Evolutionary conservation across 2,797 vertebrate species (phyloP).

Genomic region (Hipposideros larvatus): DNA sequence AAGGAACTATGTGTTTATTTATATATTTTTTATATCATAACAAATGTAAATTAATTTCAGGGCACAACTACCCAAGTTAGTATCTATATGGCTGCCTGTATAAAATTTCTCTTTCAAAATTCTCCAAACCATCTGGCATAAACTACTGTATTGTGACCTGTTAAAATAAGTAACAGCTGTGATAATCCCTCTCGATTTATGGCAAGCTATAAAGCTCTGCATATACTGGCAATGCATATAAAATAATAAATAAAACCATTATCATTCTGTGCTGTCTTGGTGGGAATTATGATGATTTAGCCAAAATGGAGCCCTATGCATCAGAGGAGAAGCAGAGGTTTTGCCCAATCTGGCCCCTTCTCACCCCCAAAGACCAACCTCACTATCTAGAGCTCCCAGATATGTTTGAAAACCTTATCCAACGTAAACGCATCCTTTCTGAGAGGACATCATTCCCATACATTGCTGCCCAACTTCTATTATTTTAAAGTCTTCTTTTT

Average conservation of each 20-base stretch:
- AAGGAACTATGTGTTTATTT: constrained; percentile 72
- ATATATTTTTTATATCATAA: constrained; percentile 78
- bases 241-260: constrained; percentile 81
- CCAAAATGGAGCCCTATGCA: constrained; percentile 79
- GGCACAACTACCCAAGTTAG: constrained; percentile 80
- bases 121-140: constrained; percentile 81
- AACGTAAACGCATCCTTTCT: constrained; percentile 75
- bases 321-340: constrained; percentile 66
- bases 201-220: constrained; percentile 77
- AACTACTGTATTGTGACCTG: constrained; percentile 83
- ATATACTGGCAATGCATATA: constrained; percentile 81
- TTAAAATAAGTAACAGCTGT: constrained; percentile 85
- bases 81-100: constrained; percentile 80
- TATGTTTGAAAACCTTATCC: constrained; percentile 76
- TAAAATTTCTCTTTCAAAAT: constrained; percentile 82
- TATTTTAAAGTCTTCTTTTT: constrained; percentile 68
- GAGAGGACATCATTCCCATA: constrained; percentile 65
- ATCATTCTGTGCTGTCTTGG: constrained; percentile 77
- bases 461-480: constrained; percentile 68
- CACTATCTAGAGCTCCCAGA: constrained; percentile 73
- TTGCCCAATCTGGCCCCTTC: constrained; percentile 63
- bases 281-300: constrained; percentile 84
- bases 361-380: background rate
- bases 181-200: constrained; percentile 81
- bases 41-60: constrained; percentile 85